These are phyloP conservation scores for Idaea biselata DNA, from an alignment of 2,888 invertebrate species.

Conservation along the genomic window DNA sequence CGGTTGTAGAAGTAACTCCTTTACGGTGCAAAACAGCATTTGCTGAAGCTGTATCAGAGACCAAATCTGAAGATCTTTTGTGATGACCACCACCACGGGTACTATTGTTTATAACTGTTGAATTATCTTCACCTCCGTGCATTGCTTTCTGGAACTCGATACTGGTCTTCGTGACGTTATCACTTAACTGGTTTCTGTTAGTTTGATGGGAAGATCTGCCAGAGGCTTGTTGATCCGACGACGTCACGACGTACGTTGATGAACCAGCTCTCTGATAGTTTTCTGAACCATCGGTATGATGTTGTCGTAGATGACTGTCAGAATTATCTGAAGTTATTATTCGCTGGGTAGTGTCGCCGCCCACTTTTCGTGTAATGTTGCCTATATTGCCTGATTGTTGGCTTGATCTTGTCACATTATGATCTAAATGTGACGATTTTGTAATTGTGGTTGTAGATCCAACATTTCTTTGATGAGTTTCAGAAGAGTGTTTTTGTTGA, in stretches of 20 bases:
- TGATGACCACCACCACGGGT: conserved; percentile 77
- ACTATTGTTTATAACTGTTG: conserved; percentile 41
- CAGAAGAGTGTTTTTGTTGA: conserved; percentile 30
- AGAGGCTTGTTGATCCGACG: conserved; percentile 42
- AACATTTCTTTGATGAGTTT: conserved; percentile 37
- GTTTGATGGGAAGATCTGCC: conserved; percentile 56
- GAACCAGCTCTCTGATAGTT: conserved; percentile 34
- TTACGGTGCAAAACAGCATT: conserved; percentile 91
- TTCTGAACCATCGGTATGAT: conserved; percentile 27
- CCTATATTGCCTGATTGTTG: conserved; percentile 40
- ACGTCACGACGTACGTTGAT: conserved; percentile 38
- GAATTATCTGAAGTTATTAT: conserved; percentile 45
- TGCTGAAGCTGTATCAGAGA: conserved; percentile 86
- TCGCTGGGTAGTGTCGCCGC: conserved; percentile 46
- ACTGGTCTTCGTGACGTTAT: conserved; percentile 74
- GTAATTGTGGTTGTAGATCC: conserved; percentile 33
- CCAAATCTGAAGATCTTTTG: conserved; percentile 87
- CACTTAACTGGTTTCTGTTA: conserved; percentile 66
- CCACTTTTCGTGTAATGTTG: conserved; percentile 32
- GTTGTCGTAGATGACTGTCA: conserved; percentile 11
- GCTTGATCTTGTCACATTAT: conserved; percentile 40
- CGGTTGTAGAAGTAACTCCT: conserved; percentile 84
- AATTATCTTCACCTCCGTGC: conserved; percentile 54
- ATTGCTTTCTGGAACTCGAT: conserved; percentile 79
- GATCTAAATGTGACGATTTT: conserved; percentile 36